Evolutionary conservation across 2,113 vertebrate genomes (phyloP).

Genomic region (Balaenoptera acutorostrata): DNA sequence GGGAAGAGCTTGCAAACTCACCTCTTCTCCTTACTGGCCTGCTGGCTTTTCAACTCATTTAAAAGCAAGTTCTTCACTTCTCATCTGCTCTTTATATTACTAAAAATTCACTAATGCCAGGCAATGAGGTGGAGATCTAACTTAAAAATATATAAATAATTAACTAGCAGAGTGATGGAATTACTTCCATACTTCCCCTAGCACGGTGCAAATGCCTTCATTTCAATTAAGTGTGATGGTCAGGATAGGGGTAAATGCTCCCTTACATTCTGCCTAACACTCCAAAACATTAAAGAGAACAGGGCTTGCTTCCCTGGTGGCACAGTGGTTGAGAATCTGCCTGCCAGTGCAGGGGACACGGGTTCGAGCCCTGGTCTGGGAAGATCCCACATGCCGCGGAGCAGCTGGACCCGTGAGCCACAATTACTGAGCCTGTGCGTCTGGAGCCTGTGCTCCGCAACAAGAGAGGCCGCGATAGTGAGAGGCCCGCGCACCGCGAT

Average conservation of each 20-base stretch:
- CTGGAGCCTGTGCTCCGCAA: no score
- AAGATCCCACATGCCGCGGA: no score
- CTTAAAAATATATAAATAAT: conserved; percentile 69
- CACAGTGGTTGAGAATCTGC: no score
- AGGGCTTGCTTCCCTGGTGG: not conserved
- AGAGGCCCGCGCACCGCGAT: no score
- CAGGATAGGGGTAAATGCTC: conserved; percentile 65
- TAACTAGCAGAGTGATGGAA: conserved; percentile 65
- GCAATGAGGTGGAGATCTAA: conserved; percentile 75
- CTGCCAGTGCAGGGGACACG: no score
- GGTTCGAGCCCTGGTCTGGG: no score
- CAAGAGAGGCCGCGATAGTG: no score
- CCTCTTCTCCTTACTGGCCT: not conserved
- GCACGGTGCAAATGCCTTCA: conserved; percentile 57
- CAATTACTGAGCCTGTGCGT: no score
- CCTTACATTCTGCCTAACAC: conserved; percentile 53
- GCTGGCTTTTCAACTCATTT: conserved; percentile 20
- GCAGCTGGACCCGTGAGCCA: no score
- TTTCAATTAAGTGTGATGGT: conserved; percentile 75
- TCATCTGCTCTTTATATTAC: conserved; percentile 67
- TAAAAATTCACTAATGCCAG: conserved; percentile 75
- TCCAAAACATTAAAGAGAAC: conserved; percentile 63
- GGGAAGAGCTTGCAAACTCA: not conserved
- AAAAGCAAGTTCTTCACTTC: conserved; percentile 68
- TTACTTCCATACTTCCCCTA: conserved; percentile 62